These are phyloP conservation scores for Psittacula derbiana DNA, from an alignment of 2,797 vertebrate genomes.

Conservation along the genomic window DNA sequence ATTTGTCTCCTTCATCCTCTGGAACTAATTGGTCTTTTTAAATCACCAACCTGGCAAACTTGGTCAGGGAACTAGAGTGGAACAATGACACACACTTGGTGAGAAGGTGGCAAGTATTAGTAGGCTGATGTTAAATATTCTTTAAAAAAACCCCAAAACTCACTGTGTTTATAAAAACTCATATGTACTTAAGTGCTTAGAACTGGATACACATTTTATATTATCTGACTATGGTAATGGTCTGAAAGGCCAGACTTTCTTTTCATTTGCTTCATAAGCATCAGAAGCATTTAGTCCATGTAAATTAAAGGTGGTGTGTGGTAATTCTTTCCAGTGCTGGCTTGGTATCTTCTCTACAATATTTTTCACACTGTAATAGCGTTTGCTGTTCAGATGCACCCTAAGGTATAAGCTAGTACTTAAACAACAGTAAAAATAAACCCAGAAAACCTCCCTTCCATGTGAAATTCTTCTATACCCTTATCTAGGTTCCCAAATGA, in stretches of 20 bases:
- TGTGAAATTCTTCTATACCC: not conserved
- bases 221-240: not conserved
- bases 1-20: not conserved
- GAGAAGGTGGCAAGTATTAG: not conserved
- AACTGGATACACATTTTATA: not conserved
- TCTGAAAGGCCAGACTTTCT: not conserved
- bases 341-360: not conserved
- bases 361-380: not conserved
- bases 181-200: not conserved
- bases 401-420: not conserved
- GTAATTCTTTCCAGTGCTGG: not conserved
- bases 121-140: not conserved
- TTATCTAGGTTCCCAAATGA: not conserved
- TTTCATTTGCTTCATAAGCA: not conserved
- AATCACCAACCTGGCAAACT: not conserved
- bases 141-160: not conserved
- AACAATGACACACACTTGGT: not conserved
- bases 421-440: not conserved
- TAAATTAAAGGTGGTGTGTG: not conserved
- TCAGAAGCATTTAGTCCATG: not conserved
- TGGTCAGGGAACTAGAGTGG: not conserved
- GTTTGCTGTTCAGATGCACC: not conserved
- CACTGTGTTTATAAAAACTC: not conserved
- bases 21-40: not conserved
- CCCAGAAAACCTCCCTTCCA: not conserved